Evolutionary conservation across 92 coral and sea anemone species (phyloP), one percentile per base, ranked within the genome.

Genomic region (Paragorgia papillata): DNA sequence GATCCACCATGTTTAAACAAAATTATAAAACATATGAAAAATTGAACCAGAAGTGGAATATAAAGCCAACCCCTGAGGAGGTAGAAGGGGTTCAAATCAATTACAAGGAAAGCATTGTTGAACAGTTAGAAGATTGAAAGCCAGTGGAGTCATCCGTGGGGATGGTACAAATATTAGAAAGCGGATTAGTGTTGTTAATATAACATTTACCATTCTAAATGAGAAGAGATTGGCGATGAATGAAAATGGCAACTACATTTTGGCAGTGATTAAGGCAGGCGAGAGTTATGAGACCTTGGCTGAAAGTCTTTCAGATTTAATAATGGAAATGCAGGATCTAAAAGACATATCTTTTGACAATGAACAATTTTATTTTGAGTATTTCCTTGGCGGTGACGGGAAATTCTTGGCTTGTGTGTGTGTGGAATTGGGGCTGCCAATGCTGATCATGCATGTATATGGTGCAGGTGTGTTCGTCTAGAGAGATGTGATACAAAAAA

Each of bases 371-470:
- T 46, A 84, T 29, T 57, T 75, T 55, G 91, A 87, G 44, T 87
- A 83, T 67, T 83, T 87, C 76, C 80, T 87, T 15, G 91, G 91
- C 17, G 91, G 88, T 2, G 91, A 84, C 57, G 85, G 89, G 89
- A 88, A 67, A 54, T 84, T 88, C 50, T 71, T 88, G 29, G 92
- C 92, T 21, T n/a, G n/a, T 71, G 79, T 61, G 79, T 80, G 29
- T 80, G 86, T 80, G 92, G 89, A 0, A 51, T 88, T 46, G 84
- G 85, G 17, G 73, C 66, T 31, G 89, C 89, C 31, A 88, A n/a
- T n/a, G n/a, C n/a, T n/a, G n/a, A n/a, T n/a, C n/a, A n/a, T n/a
- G n/a, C n/a, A n/a, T n/a, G n/a, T n/a, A n/a, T n/a, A n/a, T n/a
- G n/a, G n/a, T n/a, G n/a, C n/a, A n/a, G n/a, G n/a, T n/a, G n/a